Evolutionary conservation across 2,797 vertebrate genomes (phyloP), one percentile per base, ranked within the genome.

Genomic region (Arnoldichthys spilopterus): DNA sequence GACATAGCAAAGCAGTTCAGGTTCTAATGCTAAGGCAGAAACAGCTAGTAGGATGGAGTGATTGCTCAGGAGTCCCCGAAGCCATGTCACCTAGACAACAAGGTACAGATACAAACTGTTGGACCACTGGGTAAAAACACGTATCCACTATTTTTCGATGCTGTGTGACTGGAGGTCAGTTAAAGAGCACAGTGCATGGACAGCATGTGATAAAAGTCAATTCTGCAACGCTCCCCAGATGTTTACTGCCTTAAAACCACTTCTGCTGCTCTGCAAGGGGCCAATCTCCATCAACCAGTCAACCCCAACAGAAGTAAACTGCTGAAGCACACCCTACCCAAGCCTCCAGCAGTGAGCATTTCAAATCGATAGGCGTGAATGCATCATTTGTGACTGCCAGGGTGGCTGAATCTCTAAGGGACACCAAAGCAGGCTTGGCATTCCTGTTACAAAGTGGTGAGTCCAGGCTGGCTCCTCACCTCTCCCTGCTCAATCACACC

Each of bases 291-390:
- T 51, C 28, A 53, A 30, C 28, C 47, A 70, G 26, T 34, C 67
- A 34, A 34, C 16, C 67, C 28, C 32, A 69, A 51, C 15, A 45
- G 61, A 24, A 56, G 54, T 66, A 22, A 72, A 18, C 28, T 15
- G 28, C 61, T 56, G 22, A 78, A 78, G 61, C 37, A 20, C 28
- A 56, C 20, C 37, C 69, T 13, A 45, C 28, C 34, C 61, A 20
- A 58, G 62, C 54, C 20, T 67, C 37, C 61, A 59, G 74, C 56
- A 56, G 37, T 66, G 61, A 80, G 54, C 43, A 69, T 54, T 12
- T 63, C 85, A 26, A 76, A 89, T 85, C n/a, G 74, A 87, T 89
- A 87, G 22, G 53, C 67, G 51, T 43, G 82, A 81, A 74, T 40
- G 83, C 58, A 43, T 80, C 74, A 56, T 20, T 20, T n/a, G 20